A percentile compares a stretch with the other conserved stretches of the same genome.
Conservation (phyloP, 2,888 invertebrate genomes). For the Drosophila heteroneura region DNA sequence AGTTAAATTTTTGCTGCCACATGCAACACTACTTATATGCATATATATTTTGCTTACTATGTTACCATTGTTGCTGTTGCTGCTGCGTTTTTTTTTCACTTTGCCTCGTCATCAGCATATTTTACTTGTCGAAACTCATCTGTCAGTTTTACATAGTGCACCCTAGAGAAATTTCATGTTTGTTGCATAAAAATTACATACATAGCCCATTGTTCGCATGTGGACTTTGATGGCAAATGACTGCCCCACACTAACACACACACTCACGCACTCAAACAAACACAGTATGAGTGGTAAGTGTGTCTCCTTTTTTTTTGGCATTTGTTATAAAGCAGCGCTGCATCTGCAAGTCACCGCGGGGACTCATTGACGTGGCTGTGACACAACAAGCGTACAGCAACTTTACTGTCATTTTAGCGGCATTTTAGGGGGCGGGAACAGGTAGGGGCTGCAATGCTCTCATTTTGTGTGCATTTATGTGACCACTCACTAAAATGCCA, state of each 20-base stretch:
- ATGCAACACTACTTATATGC: slow-evolving; percentile 38
- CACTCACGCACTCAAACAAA: slow-evolving; percentile 7
- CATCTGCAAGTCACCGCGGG: slow-evolving; percentile 58
- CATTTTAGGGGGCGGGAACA: slow-evolving; percentile 5
- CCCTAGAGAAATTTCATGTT: slow-evolving; percentile 77
- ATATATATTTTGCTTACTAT: slow-evolving; percentile 37
- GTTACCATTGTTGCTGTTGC: slow-evolving; percentile 29
- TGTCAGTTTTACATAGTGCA: slow-evolving; percentile 78
- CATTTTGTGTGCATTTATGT: slow-evolving; percentile 55
- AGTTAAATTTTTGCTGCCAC: slow-evolving; percentile 59
- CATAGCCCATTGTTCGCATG: slow-evolving; percentile 72
- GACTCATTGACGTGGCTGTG: slow-evolving; percentile 74
- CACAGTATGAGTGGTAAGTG: slow-evolving; percentile 8
- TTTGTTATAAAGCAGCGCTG: slow-evolving; percentile 69
- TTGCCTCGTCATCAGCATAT: slow-evolving; percentile 51
- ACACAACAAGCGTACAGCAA: slow-evolving; percentile 56
- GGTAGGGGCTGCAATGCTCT: slow-evolving; percentile 52
- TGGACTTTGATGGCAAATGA: slow-evolving; percentile 73
- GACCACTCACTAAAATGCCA: slow-evolving; percentile 27
- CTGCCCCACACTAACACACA: slow-evolving; percentile 42
- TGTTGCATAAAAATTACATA: slow-evolving; percentile 77
- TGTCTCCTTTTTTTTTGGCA: slow-evolving; percentile 62
- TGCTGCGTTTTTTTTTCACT: slow-evolving; percentile 34
- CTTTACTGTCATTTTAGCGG: slow-evolving; percentile 43
- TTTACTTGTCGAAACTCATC: slow-evolving; percentile 62